Conservation (phyloP, 2,888 invertebrate species). For the Timandra comae region DNA sequence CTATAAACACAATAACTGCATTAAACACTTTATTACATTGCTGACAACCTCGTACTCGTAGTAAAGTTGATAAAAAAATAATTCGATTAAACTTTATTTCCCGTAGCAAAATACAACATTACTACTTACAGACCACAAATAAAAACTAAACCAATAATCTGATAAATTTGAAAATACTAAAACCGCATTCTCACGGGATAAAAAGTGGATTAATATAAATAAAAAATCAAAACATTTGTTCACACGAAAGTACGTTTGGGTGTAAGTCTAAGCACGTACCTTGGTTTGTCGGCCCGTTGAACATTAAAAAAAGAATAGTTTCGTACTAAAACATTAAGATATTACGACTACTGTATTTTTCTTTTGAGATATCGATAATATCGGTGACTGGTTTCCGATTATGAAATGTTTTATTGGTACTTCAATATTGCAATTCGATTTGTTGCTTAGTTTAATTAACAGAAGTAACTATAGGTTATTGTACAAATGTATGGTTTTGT, state of each 20-base stretch:
- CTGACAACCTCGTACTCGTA: no score
- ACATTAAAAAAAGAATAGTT: conserved; percentile 27
- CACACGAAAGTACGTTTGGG: conserved; percentile 50
- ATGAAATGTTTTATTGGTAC: conserved; percentile 25
- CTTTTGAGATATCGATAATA: conserved; percentile 31
- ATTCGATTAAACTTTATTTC: no score
- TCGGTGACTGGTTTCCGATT: conserved; percentile 27
- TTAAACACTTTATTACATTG: no score
- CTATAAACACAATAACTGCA: no score
- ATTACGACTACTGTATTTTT: conserved; percentile 25
- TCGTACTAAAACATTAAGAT: conserved; percentile 25
- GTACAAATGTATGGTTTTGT: no score
- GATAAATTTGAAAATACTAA: conserved; percentile 25
- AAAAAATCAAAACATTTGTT: conserved; percentile 27
- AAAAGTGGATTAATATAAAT: conserved; percentile 3
- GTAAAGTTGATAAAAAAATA: no score
- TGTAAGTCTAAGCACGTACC: conserved; percentile 47
- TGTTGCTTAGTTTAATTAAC: no score
- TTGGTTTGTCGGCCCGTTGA: conserved; percentile 67
- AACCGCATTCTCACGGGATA: conserved; percentile 62
- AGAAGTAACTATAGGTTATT: no score
- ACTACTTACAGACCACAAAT: no score
- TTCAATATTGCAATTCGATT: no score
- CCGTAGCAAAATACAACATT: no score
- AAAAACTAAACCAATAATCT: conserved; percentile 16